phyloP scores from a whole-genome alignment of 2,113 vertebrate genomes.

The Neogale vison region DNA sequence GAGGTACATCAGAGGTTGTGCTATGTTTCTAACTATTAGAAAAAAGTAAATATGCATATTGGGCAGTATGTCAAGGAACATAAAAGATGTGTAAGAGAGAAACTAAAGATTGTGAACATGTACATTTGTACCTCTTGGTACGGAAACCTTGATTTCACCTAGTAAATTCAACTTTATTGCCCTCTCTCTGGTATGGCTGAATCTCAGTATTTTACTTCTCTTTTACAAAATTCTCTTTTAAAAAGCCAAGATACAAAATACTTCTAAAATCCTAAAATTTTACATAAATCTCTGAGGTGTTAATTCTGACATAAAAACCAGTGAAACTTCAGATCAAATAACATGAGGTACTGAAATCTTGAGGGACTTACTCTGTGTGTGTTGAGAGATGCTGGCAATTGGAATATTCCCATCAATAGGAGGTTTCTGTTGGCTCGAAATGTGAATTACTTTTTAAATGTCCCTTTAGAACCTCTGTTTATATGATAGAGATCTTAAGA shows the following conservation, averaged over 20 bases:
- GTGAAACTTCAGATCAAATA: slow-evolving; percentile 25
- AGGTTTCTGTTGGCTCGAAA: not conserved
- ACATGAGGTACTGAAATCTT: slow-evolving; percentile 2
- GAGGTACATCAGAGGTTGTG: not conserved
- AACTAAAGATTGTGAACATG: not conserved
- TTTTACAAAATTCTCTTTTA: slow-evolving; percentile 26
- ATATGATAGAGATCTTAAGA: slow-evolving; percentile 3
- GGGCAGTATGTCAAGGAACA: not conserved
- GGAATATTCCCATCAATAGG: not conserved
- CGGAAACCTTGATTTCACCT: slow-evolving; percentile 17
- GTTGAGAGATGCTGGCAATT: not conserved
- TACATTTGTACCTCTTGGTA: not conserved
- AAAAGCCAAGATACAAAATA: slow-evolving; percentile 33
- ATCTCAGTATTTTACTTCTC: slow-evolving; percentile 17
- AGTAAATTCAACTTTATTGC: slow-evolving; percentile 33
- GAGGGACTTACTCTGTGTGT: not conserved
- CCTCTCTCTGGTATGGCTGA: not conserved
- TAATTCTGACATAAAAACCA: slow-evolving; percentile 48
- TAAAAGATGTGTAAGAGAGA: not conserved
- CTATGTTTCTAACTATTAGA: not conserved
- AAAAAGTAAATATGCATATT: not conserved
- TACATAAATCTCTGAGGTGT: slow-evolving; percentile 29
- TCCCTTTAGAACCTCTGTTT: slow-evolving; percentile 22
- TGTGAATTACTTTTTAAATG: slow-evolving; percentile 37
- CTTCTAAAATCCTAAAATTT: slow-evolving; percentile 24